Conservation (phyloP, 2,113 vertebrate genomes). For the Nestor notabilis region DNA sequence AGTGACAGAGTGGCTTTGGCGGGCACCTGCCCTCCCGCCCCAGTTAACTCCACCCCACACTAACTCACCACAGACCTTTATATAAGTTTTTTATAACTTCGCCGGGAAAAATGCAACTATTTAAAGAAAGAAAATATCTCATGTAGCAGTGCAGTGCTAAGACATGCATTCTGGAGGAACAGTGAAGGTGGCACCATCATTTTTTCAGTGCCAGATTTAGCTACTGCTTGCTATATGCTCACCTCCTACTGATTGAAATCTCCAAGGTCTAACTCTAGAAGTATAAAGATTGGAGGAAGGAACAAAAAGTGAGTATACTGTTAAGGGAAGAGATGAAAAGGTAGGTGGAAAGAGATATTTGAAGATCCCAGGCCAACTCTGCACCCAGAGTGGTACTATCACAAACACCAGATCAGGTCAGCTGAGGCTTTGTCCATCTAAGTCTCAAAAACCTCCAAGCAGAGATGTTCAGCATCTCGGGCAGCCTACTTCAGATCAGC, state of each 20-base stretch:
- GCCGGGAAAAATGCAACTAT: constrained; percentile 3
- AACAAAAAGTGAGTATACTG: background rate
- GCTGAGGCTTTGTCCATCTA: background rate
- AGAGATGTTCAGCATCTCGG: background rate
- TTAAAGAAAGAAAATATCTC: constrained; percentile 3
- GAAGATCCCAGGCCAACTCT: background rate
- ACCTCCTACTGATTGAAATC: constrained; percentile 4
- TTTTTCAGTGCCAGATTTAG: constrained; percentile 24
- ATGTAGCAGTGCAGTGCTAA: background rate
- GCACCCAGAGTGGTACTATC: background rate
- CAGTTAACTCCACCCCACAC: no score
- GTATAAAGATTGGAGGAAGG: background rate
- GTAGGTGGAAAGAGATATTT: background rate
- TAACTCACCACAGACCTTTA: background rate
- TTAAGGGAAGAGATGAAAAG: background rate
- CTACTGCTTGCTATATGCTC: background rate
- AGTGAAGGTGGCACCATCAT: background rate
- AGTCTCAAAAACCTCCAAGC: background rate
- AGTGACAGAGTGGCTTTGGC: background rate
- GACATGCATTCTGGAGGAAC: background rate
- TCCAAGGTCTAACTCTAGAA: background rate
- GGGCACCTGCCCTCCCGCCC: background rate
- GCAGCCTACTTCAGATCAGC: background rate
- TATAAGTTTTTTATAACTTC: constrained; percentile 7
- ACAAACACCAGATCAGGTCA: background rate